Base-by-base conservation (phyloP, 23 tunicate species). In the Ascidia mentula region DNA sequence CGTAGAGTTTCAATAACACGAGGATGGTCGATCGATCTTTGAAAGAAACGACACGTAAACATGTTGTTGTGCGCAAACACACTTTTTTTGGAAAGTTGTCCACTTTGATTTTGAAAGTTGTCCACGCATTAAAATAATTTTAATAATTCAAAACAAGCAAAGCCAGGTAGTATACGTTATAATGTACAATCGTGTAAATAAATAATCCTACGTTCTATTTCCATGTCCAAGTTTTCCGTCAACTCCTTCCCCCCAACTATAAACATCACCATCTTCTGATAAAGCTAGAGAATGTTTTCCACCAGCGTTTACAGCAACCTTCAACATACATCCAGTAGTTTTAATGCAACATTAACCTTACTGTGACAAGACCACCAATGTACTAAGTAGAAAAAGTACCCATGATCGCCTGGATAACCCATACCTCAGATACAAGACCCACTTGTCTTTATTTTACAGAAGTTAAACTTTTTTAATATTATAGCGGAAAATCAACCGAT, bases 221-320 rank as follows among this genome's bases (percentile, higher is more conserved):
- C 98, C 98, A 36, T 92, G 98, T 8, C 98, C 98, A 38, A 88
- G 80, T 40, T 88, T 88, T 31, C 98, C 98, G 71, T 92, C 92
- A 32, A 73, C 92, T 6, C 98, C 98, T 32, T 92, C 98, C 0
- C 98, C 98, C 98, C 98, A 92, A 40, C 92, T 88, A 59, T 80
- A 92, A 18, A 92, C 89, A 26, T 88, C 89, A 40, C 98, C 98
- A 28, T 80, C 89, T 30, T 77, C 33, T 60, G 98, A 80, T 34
- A 92, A 61, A 17, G 98, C 98, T 6, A 92, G 74, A 13, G 80
- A 46, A 37, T 88, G 93, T 36, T 92, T 92, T 1, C 98, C 98
- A 9, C 93, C 98, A 6, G 98, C 79, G 38, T 92, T 88, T 17
- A 88, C 94, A 33, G 98, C 84, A 37, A 90, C 83, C 94, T 89